Evolutionary conservation across 1,140 invertebrate genomes (phyloP).

Genomic region (Gryllus bimaculatus): DNA sequence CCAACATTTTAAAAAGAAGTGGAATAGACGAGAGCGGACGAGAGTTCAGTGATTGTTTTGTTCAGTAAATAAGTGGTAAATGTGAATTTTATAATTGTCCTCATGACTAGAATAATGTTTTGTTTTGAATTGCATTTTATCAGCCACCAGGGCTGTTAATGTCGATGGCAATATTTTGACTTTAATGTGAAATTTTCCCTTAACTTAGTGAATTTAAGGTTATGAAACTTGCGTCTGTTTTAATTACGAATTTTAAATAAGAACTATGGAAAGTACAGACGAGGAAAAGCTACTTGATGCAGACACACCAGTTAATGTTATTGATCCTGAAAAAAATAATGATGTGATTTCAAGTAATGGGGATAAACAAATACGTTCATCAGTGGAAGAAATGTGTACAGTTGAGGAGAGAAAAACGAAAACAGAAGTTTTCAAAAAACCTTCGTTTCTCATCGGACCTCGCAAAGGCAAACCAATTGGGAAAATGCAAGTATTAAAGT

Average conservation of each 20-base stretch:
- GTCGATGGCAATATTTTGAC: background rate
- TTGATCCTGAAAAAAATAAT: background rate
- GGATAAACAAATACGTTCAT: background rate
- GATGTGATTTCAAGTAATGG: too few relatives aligned
- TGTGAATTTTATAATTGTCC: too few relatives aligned
- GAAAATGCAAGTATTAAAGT: background rate
- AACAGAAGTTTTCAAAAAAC: conserved; percentile 9
- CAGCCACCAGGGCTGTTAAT: background rate
- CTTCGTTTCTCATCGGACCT: conserved; percentile 12
- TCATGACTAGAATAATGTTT: too few relatives aligned
- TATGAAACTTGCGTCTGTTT: too few relatives aligned
- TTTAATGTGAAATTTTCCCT: background rate
- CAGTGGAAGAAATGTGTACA: background rate
- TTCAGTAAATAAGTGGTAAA: too few relatives aligned
- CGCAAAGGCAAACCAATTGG: conserved; percentile 13
- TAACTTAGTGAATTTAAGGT: background rate
- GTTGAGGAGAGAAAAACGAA: background rate
- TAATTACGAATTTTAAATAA: too few relatives aligned
- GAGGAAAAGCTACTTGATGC: too few relatives aligned
- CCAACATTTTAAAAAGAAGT: too few relatives aligned
- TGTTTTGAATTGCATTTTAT: too few relatives aligned
- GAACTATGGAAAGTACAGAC: too few relatives aligned
- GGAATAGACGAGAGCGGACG: too few relatives aligned
- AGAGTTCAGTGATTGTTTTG: too few relatives aligned
- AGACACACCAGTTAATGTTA: background rate